Percentiles rank a stretch among this genome's conserved stretches.
phyloP scores from a whole-genome alignment of 1,140 invertebrate species.

The Wiebesia pumilae region DNA sequence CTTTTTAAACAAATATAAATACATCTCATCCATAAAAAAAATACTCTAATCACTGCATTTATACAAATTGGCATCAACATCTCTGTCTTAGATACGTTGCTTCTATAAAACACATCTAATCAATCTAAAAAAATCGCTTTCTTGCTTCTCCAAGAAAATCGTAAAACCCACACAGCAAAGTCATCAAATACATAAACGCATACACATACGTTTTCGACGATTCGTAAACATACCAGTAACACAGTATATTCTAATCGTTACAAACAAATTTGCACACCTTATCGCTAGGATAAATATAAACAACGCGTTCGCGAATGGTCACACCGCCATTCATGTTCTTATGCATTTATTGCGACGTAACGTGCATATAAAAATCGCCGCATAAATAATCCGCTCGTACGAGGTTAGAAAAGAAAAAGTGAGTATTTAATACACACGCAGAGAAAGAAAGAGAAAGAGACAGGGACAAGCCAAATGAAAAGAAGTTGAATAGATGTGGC shows the following conservation, averaged over 20 bases:
- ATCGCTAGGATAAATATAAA: not conserved
- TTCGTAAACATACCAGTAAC: not conserved
- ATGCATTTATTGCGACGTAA: slow-evolving; percentile 1
- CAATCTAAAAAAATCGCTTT: not conserved
- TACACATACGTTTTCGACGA: not conserved
- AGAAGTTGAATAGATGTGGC: slow-evolving; percentile 32
- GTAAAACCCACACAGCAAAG: not conserved
- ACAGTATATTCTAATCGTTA: not conserved
- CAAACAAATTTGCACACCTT: not conserved
- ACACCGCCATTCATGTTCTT: not conserved
- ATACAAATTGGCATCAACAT: not conserved
- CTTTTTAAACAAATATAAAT: not conserved
- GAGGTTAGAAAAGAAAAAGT: not conserved
- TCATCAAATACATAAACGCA: not conserved
- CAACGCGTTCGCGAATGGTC: not conserved
- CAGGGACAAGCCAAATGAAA: not conserved
- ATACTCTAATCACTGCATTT: not conserved
- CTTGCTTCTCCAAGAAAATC: not conserved
- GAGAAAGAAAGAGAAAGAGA: not conserved
- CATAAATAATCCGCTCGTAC: not conserved
- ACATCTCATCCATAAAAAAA: not conserved
- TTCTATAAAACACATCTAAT: not conserved
- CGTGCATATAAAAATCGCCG: slow-evolving; percentile 20
- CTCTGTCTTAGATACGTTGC: no score
- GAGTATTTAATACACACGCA: not conserved